Base-by-base conservation (phyloP, 2,888 invertebrate species). In the Ommatoiulus sabulosus region DNA sequence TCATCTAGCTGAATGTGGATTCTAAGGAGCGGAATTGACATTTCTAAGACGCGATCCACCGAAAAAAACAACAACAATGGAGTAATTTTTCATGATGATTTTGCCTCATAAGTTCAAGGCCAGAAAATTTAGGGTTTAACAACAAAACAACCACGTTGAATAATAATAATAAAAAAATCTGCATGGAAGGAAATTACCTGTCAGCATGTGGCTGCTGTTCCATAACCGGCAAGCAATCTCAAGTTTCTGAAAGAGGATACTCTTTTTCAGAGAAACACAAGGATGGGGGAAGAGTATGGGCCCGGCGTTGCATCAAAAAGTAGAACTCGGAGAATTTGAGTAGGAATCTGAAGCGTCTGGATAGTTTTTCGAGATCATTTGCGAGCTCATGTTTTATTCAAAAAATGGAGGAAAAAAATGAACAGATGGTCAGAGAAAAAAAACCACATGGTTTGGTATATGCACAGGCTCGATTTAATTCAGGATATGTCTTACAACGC, bases 371-470 rank as follows among this genome's bases (percentile, higher is more conserved):
- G 63, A 63, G 63, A 63, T 63, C 63, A 8, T 63, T 63, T 63
- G n/a, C 63, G 20, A 63, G 63, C 63, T 63, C 63, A 20, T 63
- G 63, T 63, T 63, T 63, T 63, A 63, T 63, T 63, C 63, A 63
- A 63, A 57, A 35, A 57, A 63, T 20, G 63, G 63, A 63, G 17
- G 20, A 20, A 20, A 63, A 63, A 63, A n/a, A 5, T 7, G 63
- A 63, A 63, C 63, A 63, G 63, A 63, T 63, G 63, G 63, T 63
- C 63, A 63, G n/a, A 63, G 20, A n/a, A 63, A 63, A 52, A 52
- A 12, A 52, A 48, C 0, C 17, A n/a, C 4, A 20, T 63, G 20
- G 20, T 6, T 20, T 7, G 12, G 52, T n/a, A n/a, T 17, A 63
- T n/a, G 63, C n/a, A 8, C 8, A 63, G n/a, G 20, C 20, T 63